Evolutionary conservation across 64 coral and sea anemone genomes (phyloP).

Genomic region (Stichodactyla helianthus): DNA sequence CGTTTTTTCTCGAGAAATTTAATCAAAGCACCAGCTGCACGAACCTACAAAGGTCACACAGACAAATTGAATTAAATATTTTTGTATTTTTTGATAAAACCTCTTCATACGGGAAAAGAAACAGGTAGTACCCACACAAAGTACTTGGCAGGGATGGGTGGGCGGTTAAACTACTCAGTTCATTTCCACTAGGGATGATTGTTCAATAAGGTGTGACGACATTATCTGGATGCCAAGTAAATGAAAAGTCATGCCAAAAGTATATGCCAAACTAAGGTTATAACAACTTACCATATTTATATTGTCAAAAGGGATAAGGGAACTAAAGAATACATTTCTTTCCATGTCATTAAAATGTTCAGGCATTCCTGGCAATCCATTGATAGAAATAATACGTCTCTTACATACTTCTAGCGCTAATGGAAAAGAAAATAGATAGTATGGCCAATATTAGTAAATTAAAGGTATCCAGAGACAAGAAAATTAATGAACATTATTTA

Average conservation of each 20-base stretch:
- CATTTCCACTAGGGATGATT: not conserved
- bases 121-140: not conserved
- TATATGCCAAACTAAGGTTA: not conserved
- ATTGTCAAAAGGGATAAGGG: slow-evolving; percentile 89
- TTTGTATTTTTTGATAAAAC: not conserved
- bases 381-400: slow-evolving; percentile 79
- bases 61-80: not conserved
- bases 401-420: slow-evolving; percentile 92
- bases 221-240: not conserved
- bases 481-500: not conserved
- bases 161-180: not conserved
- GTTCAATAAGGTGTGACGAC: not conserved
- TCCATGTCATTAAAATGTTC: slow-evolving; percentile 88
- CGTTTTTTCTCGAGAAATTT: slow-evolving; percentile 95
- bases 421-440: not conserved
- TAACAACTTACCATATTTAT: slow-evolving; percentile 72
- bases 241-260: not conserved
- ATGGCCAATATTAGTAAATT: not conserved
- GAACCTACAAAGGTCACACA: slow-evolving; percentile 51
- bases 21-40: slow-evolving; percentile 84
- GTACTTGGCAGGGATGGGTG: not conserved
- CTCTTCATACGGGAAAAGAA: not conserved
- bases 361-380: slow-evolving; percentile 80
- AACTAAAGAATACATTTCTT: slow-evolving; percentile 79
- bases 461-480: not conserved